Evolutionary conservation across 2,113 vertebrate genomes (phyloP), one percentile per base, ranked within the genome.

Genomic region (Ancistrus triradiatus): DNA sequence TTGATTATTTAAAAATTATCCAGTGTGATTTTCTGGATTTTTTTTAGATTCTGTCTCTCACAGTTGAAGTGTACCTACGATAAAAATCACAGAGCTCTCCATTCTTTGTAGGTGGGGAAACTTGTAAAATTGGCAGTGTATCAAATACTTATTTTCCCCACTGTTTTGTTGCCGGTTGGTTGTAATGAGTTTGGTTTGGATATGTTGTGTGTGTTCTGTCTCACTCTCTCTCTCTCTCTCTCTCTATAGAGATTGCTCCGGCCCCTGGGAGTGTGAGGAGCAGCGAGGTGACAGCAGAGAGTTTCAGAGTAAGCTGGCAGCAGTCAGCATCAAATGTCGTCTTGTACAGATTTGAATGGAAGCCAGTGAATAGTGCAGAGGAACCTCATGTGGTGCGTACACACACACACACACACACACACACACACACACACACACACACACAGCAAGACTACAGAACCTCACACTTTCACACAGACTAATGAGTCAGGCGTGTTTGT

Each of bases 221-320:
- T 17, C 58, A 14, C 73, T 53, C 67, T 24, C 31, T 10, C 28
- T 33, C 28, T 33, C 28, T 5, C 28, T 69, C 14, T 59, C 22
- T 60, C 60, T 62, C 31, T 69, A 7, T 70, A 98, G 95, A 83
- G 71, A 75, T 72, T 2, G 86, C 92, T 52, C 95, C 95, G 0
- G 81, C 87, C 65, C 93, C 93, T 0, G 75, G 83, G 43, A 82
- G 87, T 59, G 61, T 93, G 72, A 85, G 74, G 64, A 89, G 88
- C 66, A 88, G 88, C 19, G 93, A 95, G 47, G 69, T 91, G 69
- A 85, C 87, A 1, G 68, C 86, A 1, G 81, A 91, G 25, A 86
- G 91, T 64, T 95, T 98, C 78, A 85, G 85, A 68, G 90, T 98
- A 69, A 90, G 76, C 43, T 99, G 96, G 96, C 79, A 84, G 24